phyloP scores from a whole-genome alignment of 2,113 vertebrate genomes.

The Ictidomys tridecemlineatus region DNA sequence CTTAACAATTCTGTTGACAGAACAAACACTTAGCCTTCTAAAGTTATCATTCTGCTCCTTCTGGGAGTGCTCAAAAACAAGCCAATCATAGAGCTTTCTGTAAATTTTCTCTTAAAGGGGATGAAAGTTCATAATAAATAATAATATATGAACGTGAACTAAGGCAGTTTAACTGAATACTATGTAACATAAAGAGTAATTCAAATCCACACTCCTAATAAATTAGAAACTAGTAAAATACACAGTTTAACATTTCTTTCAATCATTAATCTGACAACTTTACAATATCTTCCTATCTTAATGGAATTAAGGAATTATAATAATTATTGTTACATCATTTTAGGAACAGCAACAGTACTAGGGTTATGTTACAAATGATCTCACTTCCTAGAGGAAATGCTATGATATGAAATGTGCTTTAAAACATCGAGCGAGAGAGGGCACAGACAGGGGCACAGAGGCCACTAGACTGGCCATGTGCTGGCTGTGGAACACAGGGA shows the following conservation, averaged over 20 bases:
- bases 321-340: neutral
- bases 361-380: neutral
- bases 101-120: neutral
- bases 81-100: neutral
- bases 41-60: neutral
- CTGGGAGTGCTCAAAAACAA: neutral
- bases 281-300: neutral
- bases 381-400: neutral
- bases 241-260: neutral
- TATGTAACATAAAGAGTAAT: neutral
- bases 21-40: neutral
- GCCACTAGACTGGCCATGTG: neutral
- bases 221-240: neutral
- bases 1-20: neutral
- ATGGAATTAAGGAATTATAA: neutral
- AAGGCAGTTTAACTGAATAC: neutral
- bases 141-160: neutral
- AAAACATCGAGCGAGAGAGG: neutral
- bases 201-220: neutral
- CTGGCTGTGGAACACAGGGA: rapidly evolving
- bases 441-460: neutral
- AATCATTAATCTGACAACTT: neutral
- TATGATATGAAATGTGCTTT: neutral
- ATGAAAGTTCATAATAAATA: neutral
- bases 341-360: neutral